phyloP scores from a whole-genome alignment of 64 coral and sea anemone genomes.

The Montipora cactus region DNA sequence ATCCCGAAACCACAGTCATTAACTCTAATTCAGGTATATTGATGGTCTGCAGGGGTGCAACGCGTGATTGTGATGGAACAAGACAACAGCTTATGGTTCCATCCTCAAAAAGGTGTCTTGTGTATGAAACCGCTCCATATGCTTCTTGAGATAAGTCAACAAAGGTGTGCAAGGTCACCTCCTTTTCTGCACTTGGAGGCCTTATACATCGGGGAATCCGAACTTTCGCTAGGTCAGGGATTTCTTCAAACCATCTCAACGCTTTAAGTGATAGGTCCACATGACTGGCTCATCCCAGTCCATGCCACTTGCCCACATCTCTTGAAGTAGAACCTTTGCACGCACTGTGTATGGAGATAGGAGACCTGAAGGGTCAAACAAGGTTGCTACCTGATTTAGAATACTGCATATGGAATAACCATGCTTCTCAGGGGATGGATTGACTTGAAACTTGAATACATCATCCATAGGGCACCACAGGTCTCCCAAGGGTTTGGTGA shows the following conservation, averaged over 20 bases:
- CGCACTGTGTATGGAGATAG: neutral
- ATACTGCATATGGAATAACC: neutral
- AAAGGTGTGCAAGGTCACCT: neutral
- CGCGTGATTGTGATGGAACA: no score
- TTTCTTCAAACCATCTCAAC: neutral
- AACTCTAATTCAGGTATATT: no score
- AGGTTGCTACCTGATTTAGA: neutral
- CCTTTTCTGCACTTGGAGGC: neutral
- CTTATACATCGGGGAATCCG: slow-evolving; percentile 8
- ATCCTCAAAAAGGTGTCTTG: neutral
- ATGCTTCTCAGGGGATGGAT: neutral
- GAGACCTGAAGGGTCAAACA: slow-evolving; percentile 65
- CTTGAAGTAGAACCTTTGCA: neutral
- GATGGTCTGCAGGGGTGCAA: no score
- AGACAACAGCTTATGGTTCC: no score
- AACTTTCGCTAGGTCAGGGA: neutral
- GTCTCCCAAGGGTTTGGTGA: neutral
- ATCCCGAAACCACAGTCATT: no score
- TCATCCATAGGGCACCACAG: neutral
- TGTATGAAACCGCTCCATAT: neutral
- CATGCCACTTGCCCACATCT: slow-evolving; percentile 41
- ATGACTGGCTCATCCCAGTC: slow-evolving; percentile 38
- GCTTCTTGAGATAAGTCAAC: neutral
- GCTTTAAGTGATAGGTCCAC: neutral
- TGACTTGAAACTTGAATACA: slow-evolving; percentile 11